phyloP scores from a whole-genome alignment of 2,113 vertebrate species.

The Rhizomys pruinosus region DNA sequence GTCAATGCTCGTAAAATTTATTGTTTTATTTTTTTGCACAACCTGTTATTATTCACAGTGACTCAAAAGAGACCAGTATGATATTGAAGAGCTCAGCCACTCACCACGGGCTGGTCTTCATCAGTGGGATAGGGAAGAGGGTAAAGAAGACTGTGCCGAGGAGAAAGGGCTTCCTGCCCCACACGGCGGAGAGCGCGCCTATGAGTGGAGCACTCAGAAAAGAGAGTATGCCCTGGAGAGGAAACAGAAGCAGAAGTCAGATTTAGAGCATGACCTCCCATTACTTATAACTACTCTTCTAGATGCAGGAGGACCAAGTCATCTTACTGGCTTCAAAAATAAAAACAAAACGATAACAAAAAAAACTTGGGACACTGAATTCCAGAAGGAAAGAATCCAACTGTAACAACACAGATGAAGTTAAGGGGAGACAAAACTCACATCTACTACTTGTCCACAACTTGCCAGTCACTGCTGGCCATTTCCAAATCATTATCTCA shows the following conservation, averaged over 20 bases:
- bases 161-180: conserved; percentile 98
- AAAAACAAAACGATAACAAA: no score
- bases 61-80: not conserved
- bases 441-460: not conserved
- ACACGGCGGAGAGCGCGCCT: conserved; percentile 96
- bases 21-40: not conserved
- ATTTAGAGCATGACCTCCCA: not conserved
- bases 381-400: not conserved
- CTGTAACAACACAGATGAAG: not conserved
- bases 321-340: conserved; percentile 8
- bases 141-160: conserved; percentile 98
- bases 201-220: conserved; percentile 97
- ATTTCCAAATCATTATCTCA: not conserved
- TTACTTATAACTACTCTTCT: not conserved
- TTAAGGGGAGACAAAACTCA: not conserved
- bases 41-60: not conserved
- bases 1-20: not conserved
- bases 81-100: conserved; percentile 54
- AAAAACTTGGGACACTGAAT: conserved; percentile 25
- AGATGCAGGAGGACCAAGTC: conserved; percentile 21
- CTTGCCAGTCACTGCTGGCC: not conserved
- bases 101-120: conserved; percentile 98
- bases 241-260: conserved; percentile 10
- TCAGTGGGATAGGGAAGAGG: conserved; percentile 96
- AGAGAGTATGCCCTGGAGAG: conserved; percentile 93